Conservation (phyloP, 92 coral and sea anemone genomes). For the Phenganax marumi region DNA sequence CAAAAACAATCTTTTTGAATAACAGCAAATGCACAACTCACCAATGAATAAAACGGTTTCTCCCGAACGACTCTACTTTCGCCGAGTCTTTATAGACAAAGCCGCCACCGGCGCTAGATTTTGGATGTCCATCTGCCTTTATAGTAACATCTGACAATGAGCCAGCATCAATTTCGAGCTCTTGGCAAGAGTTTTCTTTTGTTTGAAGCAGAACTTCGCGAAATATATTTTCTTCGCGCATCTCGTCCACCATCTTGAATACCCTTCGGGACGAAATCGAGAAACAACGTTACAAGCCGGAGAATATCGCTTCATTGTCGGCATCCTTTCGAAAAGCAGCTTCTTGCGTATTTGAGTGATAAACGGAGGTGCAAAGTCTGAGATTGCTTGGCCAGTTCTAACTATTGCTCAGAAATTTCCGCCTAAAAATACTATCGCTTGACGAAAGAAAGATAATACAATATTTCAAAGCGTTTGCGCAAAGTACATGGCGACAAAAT, state of each 20-base stretch:
- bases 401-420: no score
- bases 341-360: neutral
- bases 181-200: slow-evolving; percentile 49
- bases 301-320: no score
- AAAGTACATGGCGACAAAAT: neutral
- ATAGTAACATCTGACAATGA: slow-evolving; percentile 66
- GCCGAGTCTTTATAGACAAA: slow-evolving; percentile 71
- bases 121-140: slow-evolving; percentile 70
- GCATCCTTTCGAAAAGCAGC: no score
- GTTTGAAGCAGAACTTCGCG: slow-evolving; percentile 77
- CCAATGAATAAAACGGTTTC: slow-evolving; percentile 95
- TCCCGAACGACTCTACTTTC: slow-evolving; percentile 63
- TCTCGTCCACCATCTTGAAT: slow-evolving; percentile 81
- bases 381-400: neutral
- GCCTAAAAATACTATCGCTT: neutral
- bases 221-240: slow-evolving; percentile 45
- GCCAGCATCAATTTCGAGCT: slow-evolving; percentile 67
- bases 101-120: slow-evolving; percentile 78
- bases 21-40: slow-evolving; percentile 33
- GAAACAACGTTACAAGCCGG: neutral
- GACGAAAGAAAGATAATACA: neutral
- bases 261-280: neutral
- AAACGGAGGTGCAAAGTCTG: neutral
- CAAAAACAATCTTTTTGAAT: neutral
- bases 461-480: neutral